Evolutionary conservation across 2,797 vertebrate genomes (phyloP), one percentile per base, ranked within the genome.

Genomic region (Nannoperca obscura): DNA sequence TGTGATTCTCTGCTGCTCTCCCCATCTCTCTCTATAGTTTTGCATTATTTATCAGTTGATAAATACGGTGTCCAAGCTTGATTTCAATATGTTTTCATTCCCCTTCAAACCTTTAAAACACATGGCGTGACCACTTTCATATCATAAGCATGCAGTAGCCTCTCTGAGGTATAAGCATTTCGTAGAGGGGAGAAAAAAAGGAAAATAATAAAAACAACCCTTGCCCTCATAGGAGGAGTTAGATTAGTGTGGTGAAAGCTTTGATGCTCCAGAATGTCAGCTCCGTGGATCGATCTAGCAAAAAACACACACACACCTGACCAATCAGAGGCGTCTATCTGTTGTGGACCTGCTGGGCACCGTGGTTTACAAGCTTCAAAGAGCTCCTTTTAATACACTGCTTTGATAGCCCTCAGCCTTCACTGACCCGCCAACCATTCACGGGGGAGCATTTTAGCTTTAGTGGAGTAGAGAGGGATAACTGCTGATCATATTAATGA

Each of bases 201-300:
- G 59, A 91, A 89, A 92, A 90, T 93, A 90, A 91, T 87, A 92
- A 91, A 93, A 93, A 93, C 91, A 96, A 95, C 94, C 89, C 85
- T 79, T 91, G 95, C 95, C 95, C 94, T 97, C 96, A 96, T 96
- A 96, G 95, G 91, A 95, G 96, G 96, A 96, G 96, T 97, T 96
- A 97, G 96, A 96, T 96, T 96, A 96, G 96, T 96, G 96, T 91
- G 92, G 93, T 94, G 93, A 96, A 96, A 95, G 95, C 96, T 98
- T 97, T 97, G 97, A 97, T 96, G 96, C 94, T 96, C 88, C 87
- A 93, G 96, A 97, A 97, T 97, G 97, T 98, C 97, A 97, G 95
- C 86, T 84, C 84, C 15, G 89, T 91, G 94, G 96, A 98, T 98
- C 96, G 94, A 98, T 98, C 93, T 90, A 89, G 94, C 93, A 94